Percentiles rank a stretch among this genome's conserved stretches.
Evolutionary conservation across 1,140 invertebrate species (phyloP).

Genomic region (Heliconius himera): DNA sequence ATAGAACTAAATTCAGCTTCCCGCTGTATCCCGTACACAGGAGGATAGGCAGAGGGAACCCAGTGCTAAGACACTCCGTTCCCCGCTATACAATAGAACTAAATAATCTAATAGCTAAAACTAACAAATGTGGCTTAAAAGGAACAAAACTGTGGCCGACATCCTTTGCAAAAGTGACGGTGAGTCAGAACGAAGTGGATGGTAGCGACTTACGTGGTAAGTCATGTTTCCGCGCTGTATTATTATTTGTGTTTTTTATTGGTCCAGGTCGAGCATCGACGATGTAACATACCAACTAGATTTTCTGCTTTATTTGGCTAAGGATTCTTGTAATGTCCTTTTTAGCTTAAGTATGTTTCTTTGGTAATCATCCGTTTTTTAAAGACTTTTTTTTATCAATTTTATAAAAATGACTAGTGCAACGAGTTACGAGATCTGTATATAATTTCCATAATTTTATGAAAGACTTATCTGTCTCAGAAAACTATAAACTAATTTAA

Average conservation of each 20-base stretch:
- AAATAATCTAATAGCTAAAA: neutral
- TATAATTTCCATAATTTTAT: too few relatives aligned
- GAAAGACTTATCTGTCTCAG: too few relatives aligned
- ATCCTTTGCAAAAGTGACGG: slow-evolving; percentile 20
- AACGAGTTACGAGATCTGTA: neutral
- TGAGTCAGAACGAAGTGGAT: slow-evolving; percentile 43
- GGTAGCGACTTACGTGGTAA: slow-evolving; percentile 42
- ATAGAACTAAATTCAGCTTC: neutral
- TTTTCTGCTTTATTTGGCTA: slow-evolving; percentile 25
- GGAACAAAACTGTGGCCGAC: neutral
- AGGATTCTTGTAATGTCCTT: slow-evolving; percentile 12
- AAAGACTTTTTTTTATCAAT: neutral
- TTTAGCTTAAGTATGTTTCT: neutral
- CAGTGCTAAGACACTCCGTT: too few relatives aligned
- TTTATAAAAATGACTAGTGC: neutral
- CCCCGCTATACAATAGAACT: neutral
- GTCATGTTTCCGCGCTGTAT: slow-evolving; percentile 44
- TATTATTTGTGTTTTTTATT: slow-evolving; percentile 45
- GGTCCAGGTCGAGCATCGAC: slow-evolving; percentile 21
- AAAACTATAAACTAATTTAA: too few relatives aligned
- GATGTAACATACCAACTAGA: slow-evolving; percentile 26
- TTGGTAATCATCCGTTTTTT: neutral
- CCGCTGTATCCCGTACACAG: too few relatives aligned
- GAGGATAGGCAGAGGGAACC: too few relatives aligned
- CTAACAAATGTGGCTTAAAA: neutral